phyloP scores from a whole-genome alignment of 2,113 vertebrate genomes.

The Menidia beryllina region DNA sequence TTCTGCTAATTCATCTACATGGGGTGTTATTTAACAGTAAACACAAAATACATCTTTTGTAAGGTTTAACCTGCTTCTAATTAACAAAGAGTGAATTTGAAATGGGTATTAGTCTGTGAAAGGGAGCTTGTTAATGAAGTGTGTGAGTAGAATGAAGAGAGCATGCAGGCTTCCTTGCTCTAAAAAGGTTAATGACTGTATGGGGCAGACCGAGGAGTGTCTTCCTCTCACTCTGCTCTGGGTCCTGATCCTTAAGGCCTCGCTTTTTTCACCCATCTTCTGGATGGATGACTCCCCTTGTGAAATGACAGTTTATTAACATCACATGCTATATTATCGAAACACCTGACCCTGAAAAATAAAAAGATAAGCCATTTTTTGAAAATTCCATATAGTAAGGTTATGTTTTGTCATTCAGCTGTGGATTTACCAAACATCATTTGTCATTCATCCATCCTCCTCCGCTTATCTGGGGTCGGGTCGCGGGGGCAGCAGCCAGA shows the following conservation, averaged over 20 bases:
- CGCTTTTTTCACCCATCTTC: conserved; percentile 36
- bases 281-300: conserved; percentile 3
- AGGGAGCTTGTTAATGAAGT: conserved; percentile 73
- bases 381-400: no score
- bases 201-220: conserved; percentile 59
- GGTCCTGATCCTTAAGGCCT: conserved; percentile 51
- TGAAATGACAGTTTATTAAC: no score
- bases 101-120: conserved; percentile 71
- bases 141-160: conserved; percentile 68
- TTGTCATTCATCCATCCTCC: no score
- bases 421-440: no score
- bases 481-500: no score
- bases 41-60: conserved; percentile 69
- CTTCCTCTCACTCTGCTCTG: conserved; percentile 51
- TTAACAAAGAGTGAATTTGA: conserved; percentile 73
- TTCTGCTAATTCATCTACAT: conserved; percentile 51
- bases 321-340: no score
- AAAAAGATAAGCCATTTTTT: no score
- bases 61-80: conserved; percentile 71
- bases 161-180: conserved; percentile 55
- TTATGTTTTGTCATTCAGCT: no score
- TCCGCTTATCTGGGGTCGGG: no score
- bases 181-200: conserved; percentile 81
- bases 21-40: conserved; percentile 64
- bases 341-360: no score